A percentile compares a stretch with the other conserved stretches of the same genome.
Conservation (phyloP, 2,888 invertebrate genomes). For the Meteorus colon region DNA sequence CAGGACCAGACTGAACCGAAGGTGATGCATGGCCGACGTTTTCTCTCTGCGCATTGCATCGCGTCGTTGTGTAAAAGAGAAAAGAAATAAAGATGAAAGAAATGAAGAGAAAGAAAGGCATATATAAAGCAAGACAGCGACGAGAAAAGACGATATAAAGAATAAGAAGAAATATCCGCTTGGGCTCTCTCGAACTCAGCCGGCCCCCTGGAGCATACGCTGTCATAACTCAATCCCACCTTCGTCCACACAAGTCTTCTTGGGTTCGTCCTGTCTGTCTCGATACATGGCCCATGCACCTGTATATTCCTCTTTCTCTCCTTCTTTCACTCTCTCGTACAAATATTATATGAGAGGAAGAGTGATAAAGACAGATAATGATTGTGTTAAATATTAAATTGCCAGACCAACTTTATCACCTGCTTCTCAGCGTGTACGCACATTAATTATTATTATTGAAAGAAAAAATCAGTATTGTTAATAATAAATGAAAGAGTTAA, state of each 20-base stretch:
- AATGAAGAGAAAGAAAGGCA: conserved; percentile 68
- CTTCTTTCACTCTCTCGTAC: conserved; percentile 45
- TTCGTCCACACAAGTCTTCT: conserved; percentile 62
- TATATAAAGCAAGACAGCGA: conserved; percentile 31
- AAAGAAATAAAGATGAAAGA: conserved; percentile 61
- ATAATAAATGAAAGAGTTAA: background rate
- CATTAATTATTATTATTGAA: conserved; percentile 34
- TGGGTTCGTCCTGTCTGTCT: conserved; percentile 45
- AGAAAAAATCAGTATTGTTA: background rate
- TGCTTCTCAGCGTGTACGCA: conserved; percentile 48
- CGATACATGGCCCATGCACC: conserved; percentile 51
- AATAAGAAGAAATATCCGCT: conserved; percentile 71
- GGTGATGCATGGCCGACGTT: conserved; percentile 73
- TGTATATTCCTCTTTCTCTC: conserved; percentile 49
- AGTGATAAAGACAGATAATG: conserved; percentile 29
- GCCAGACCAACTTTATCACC: conserved; percentile 44
- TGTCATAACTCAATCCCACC: conserved; percentile 74
- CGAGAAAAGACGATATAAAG: conserved; percentile 65
- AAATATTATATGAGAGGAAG: conserved; percentile 34
- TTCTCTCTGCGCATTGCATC: conserved; percentile 55
- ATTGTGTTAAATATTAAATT: conserved; percentile 47
- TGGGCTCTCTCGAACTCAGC: conserved; percentile 55
- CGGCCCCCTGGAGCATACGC: conserved; percentile 73
- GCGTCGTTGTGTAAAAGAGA: conserved; percentile 41
- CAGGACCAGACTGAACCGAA: conserved; percentile 69